Base-by-base conservation (phyloP, 2,888 invertebrate genomes). In the Lydus trimaculatus region DNA sequence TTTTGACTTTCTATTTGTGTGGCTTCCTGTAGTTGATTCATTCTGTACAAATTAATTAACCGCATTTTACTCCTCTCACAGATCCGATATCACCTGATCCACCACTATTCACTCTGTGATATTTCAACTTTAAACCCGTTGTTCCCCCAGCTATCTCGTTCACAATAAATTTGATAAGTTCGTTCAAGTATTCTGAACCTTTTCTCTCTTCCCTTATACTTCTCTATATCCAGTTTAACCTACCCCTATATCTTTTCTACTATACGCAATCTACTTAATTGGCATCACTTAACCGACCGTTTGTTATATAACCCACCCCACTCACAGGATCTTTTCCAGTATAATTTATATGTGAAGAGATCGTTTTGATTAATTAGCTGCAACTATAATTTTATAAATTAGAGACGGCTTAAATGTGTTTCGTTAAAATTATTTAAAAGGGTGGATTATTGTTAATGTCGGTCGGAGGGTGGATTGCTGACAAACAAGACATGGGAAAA, bases 81-180 rank as follows among this genome's bases (percentile, higher is more conserved):
- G 67, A 71, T 72, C 58, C 66, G 67, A 58, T 70, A 72, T 73
- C 73, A 64, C 69, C 70, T 68, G 65, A 58, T 67, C 67, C 67
- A 63, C 69, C 17, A 43, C 36, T 36, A 36, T 36, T 36, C 36
- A 36, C 2, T 15, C 20, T 48, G 48, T 63, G 68, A 70, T 70
- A 70, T 73, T 72, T 72, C 71, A 70, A 72, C 67, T 71, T 69
- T 61, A 72, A 70, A 70, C 68, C 67, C 43, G 6, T 43, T 6
- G 65, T 65, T 48, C 20, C 20, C 36, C 20, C 58, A 70, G 67
- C 72, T 73, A 72, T 73, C 73, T 63, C 64, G 73, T 63, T 65
- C 72, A 73, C 72, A 72, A 73, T 73, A 72, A 73, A 73, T 73
- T 72, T 70, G 73, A 73, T 73, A 73, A 73, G 72, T 73, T 71